Evolutionary conservation across 2,113 vertebrate species (phyloP), one percentile per base, ranked within the genome.

Genomic region (Chloropsis hardwickii): DNA sequence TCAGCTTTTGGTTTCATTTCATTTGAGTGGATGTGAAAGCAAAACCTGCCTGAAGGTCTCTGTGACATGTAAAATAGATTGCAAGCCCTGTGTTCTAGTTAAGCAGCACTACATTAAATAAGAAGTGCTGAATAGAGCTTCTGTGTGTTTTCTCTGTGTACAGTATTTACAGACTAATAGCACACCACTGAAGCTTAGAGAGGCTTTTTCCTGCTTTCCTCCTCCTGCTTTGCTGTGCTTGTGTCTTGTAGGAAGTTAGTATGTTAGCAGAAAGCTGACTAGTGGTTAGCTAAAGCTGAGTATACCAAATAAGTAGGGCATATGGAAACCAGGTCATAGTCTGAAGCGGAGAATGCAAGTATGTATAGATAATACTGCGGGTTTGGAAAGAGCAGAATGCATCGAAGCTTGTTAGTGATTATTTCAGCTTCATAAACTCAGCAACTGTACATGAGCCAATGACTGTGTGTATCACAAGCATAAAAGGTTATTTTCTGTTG

Each of bases 301-400:
- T 86, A 28, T 71, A 66, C n/a, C 20, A 45, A 51, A 90, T 67
- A 95, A 94, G 84, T 92, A 95, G 94, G 94, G 70, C 94, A 92
- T 54, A 65, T 72, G 91, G 80, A 97, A 97, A 96, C 29, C 87
- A 94, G 94, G 90, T 93, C 94, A 96, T 61, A 19, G 12, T 85
- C 39, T 62, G 24, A 66, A 71, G 51, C 37, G 29, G 47, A 62
- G 44, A 54, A 62, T 66, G n/a, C 23, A 80, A 47, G 60, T 50
- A 66, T 40, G 76, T 90, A 70, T 86, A n/a, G 18, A 71, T 76
- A 48, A 86, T 5, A 5, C 47, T 40, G 56, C 31, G 2, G 22
- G 1, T 74, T 74, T 84, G n/a, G 27, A 48, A 86, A 33, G 40
- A 10, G 60, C 60, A 33, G 70, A 86, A 92, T 87, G 62, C 42